Base-by-base conservation (phyloP, 1,140 invertebrate genomes). In the Cydia amplana region DNA sequence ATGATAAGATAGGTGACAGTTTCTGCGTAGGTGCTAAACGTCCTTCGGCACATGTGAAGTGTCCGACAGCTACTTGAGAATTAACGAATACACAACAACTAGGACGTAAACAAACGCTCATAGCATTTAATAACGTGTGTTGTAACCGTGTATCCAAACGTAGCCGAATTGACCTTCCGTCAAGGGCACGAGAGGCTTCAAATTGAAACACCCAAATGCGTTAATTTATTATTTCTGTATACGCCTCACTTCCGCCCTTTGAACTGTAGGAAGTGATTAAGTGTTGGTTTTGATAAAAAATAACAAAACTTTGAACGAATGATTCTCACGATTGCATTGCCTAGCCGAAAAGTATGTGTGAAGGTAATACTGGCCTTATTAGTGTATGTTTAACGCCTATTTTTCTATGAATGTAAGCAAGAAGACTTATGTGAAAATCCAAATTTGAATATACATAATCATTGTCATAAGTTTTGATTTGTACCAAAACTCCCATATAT, bases 161-260 rank as follows among this genome's bases (percentile, higher is more conserved):
- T 76, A 77, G 73, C 79, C 74, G 80, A 87, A 85, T 87, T 84
- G 87, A 88, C 89, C 89, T 91, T 85, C 82, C 76, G 74, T 79
- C 87, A 90, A 90, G 90, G 88, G 77, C 86, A 83, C 74, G 85
- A 79, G 79, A 79, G 77, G 85, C 82, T 82, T 83, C 80, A 77
- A 84, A 88, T 88, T 85, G 85, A 87, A 88, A 87, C 82, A 85
- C 80, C 65, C 82, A 81, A 83, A 83, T 67, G 82, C 79, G 85
- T 88, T 90, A 90, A 90, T 91, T 89, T 91, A 90, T 88, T 92
- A 89, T 90, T 91, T 90, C 84, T 89, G 83, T 88, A 89, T 90
- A 90, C 84, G 87, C 88, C 87, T 82, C 84, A 91, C 87, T 92
- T 92, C 90, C 90, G 87, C 87, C 85, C 85, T 91, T 90, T 86